Conservation (phyloP, 2,113 vertebrate genomes). For the Hystrix cristata region DNA sequence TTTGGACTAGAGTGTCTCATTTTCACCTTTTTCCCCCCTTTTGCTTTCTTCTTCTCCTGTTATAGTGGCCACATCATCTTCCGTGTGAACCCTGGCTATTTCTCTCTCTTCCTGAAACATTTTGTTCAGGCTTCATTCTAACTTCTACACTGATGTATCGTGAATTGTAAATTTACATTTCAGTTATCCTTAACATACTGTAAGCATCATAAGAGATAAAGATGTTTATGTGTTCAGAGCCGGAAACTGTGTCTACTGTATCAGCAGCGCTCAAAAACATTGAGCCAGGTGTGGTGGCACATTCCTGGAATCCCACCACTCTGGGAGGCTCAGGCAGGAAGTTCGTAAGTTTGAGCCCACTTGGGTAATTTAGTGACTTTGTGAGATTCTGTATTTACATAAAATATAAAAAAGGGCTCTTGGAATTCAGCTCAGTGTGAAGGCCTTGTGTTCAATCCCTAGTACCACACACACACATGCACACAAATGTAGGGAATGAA, state of each 20-base stretch:
- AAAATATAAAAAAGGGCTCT: neutral
- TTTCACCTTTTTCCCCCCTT: constrained; percentile 10
- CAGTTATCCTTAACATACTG: neutral
- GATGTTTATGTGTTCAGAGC: neutral
- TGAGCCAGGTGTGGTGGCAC: neutral
- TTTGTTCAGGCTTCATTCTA: neutral
- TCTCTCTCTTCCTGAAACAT: neutral
- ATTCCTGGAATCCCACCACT: neutral
- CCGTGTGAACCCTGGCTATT: neutral
- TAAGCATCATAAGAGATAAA: neutral
- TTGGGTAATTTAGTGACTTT: neutral
- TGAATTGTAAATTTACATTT: neutral
- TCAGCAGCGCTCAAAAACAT: neutral
- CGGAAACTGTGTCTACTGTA: neutral
- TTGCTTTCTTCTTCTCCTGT: neutral
- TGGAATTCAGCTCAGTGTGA: neutral
- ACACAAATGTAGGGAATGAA: neutral
- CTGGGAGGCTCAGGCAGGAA: neutral
- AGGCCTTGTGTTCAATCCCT: neutral
- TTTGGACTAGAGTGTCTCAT: constrained; percentile 2
- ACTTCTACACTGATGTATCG: neutral
- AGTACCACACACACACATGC: neutral
- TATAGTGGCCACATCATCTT: neutral
- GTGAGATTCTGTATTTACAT: neutral
- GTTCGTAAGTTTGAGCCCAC: neutral